Conservation (phyloP, 2,113 vertebrate genomes). For the Pseudorhombus dupliciocellatus region DNA sequence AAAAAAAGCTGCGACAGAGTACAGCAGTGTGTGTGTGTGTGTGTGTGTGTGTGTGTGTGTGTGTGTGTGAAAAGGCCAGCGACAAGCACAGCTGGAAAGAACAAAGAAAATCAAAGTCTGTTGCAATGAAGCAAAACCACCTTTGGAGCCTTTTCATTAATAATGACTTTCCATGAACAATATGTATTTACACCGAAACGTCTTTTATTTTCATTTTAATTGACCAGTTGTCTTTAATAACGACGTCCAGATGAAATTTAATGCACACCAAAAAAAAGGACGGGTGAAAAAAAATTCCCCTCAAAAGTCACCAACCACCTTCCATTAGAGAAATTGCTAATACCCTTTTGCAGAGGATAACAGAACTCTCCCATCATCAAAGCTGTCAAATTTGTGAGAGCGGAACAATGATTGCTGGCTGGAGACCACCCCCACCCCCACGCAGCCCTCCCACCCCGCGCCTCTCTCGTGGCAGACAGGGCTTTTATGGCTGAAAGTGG, state of each 20-base stretch:
- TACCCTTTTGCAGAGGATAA: constrained; percentile 52
- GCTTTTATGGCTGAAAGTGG: constrained; percentile 55
- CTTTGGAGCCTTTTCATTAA: constrained; percentile 53
- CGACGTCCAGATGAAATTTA: constrained; percentile 42
- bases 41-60: neutral
- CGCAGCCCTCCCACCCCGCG: neutral
- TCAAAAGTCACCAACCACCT: constrained; percentile 22
- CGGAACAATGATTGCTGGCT: constrained; percentile 41
- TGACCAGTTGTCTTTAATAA: constrained; percentile 39
- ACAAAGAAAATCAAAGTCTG: constrained; percentile 61
- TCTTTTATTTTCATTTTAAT: constrained; percentile 34
- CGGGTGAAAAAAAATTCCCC: neutral
- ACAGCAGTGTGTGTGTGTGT: neutral
- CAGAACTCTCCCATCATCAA: constrained; percentile 38
- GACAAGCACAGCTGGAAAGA: constrained; percentile 26
- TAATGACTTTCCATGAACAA: constrained; percentile 48
- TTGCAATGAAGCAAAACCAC: constrained; percentile 49
- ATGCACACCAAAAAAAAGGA: constrained; percentile 5
- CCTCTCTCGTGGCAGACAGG: constrained; percentile 40
- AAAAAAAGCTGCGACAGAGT: neutral
- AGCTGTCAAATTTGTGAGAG: constrained; percentile 36
- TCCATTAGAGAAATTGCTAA: constrained; percentile 44
- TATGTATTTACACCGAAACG: neutral
- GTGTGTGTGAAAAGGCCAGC: constrained; percentile 4
- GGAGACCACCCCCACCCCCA: neutral